Evolutionary conservation across 1,140 invertebrate species (phyloP), one percentile per base, ranked within the genome.

Genomic region (Chironomus striatipennis): DNA sequence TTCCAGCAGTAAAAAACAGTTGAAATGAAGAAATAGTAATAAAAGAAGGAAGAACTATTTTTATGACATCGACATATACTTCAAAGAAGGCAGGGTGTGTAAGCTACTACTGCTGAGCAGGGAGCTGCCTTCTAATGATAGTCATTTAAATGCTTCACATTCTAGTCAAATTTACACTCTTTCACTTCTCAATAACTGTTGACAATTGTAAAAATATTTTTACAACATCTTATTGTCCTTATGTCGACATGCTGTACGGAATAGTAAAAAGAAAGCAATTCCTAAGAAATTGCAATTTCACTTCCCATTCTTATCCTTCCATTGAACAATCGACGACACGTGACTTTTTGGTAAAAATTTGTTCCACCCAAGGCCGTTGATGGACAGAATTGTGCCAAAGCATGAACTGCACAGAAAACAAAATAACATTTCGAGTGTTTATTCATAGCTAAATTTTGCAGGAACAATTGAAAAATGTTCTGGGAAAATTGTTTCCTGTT

Each of bases 341-440:
- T 57, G 47, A 57, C 47, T 57, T 57, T 57, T n/a, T 15, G 47
- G 47, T 57, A n/a, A 57, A 57, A 57, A 57, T 57, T 57, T 57
- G 47, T 57, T 57, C 12, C 47, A 57, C 47, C 24, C 47, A 57
- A 57, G 47, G 47, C 12, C 47, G 4, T n/a, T 57, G 47, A 57
- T 57, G 12, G 47, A 57, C n/a, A 57, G 47, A 57, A 57, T 12
- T 57, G 47, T 57, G 47, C 47, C 47, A 57, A 34, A 34, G 24
- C 24, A 34, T 34, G 24, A 34, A 34, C 24, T 2, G 24, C 24
- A 34, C 24, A 34, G 1, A 34, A 5, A 34, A 34, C 24, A 34
- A 34, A 34, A 34, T 2, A 34, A 34, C 24, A 34, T 34, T 57
- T 57, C 12, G 12, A 57, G 47, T 57, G 47, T 57, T 57, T 57